phyloP scores from a whole-genome alignment of 2,797 vertebrate species.

The Pterois miles region DNA sequence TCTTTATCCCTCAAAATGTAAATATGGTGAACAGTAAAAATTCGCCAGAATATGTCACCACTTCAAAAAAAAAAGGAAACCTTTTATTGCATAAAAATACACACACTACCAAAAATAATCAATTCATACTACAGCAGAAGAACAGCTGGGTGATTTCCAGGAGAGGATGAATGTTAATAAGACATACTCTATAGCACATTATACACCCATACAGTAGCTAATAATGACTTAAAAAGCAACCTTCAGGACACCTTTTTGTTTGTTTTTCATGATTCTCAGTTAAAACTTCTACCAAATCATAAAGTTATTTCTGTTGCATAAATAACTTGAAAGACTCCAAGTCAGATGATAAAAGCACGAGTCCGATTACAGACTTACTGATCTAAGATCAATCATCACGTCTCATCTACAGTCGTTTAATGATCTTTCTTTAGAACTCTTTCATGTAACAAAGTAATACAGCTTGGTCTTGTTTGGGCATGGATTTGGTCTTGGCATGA shows the following conservation, averaged over 20 bases:
- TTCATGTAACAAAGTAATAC: not conserved
- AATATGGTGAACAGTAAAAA: not conserved
- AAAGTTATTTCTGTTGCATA: not conserved
- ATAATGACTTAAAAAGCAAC: conserved; percentile 9
- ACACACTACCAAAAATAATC: conserved; percentile 54
- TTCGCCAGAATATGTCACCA: not conserved
- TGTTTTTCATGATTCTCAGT: not conserved
- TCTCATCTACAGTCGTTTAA: not conserved
- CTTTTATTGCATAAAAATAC: conserved; percentile 75
- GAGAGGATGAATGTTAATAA: conserved; percentile 9
- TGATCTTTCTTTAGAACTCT: not conserved
- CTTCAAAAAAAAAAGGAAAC: conserved; percentile 46
- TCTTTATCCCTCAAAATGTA: not conserved
- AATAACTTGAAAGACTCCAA: not conserved
- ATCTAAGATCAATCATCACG: not conserved
- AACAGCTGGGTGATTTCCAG: conserved; percentile 37
- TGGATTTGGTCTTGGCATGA: not conserved
- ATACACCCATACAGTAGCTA: conserved; percentile 5
- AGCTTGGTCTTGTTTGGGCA: not conserved
- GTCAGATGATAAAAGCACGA: not conserved
- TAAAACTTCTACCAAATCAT: conserved; percentile 1
- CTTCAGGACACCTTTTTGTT: not conserved
- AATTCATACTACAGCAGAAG: conserved; percentile 61
- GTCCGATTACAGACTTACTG: not conserved
- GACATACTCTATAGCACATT: conserved; percentile 24